Conservation (phyloP, 2,888 invertebrate genomes). For the Malachius bipustulatus region DNA sequence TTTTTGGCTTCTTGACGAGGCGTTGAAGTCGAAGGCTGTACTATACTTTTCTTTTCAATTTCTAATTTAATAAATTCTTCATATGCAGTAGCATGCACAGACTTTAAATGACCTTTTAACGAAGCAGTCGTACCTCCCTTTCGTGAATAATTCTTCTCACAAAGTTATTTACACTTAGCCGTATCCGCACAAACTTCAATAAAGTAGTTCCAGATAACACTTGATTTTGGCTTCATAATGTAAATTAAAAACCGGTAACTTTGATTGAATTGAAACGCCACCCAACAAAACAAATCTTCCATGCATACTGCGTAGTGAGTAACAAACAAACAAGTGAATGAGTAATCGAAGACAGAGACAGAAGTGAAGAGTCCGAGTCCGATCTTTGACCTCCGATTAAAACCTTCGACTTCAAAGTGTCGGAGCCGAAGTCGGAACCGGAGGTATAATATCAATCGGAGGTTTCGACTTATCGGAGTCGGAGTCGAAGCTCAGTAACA, state of each 20-base stretch:
- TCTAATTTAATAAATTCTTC: conserved; percentile 4
- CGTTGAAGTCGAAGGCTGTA: conserved; percentile 4
- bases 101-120: conserved; percentile 8
- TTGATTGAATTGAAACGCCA: conserved; percentile 2
- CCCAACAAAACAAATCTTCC: background rate
- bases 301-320: too few species aligned
- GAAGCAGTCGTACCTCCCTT: conserved; percentile 7
- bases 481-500: conserved; percentile 7
- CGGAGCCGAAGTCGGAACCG: conserved; percentile 8
- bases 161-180: conserved; percentile 8
- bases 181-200: conserved; percentile 5
- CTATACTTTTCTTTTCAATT: conserved; percentile 3
- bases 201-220: conserved; percentile 6
- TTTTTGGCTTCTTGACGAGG: too few species aligned
- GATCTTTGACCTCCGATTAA: conserved; percentile 7
- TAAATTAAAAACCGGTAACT: conserved; percentile 2
- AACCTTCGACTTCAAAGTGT: conserved; percentile 6
- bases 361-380: background rate
- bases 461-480: conserved; percentile 7
- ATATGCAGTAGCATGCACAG: conserved; percentile 6
- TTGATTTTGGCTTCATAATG: conserved; percentile 5
- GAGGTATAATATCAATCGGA: conserved; percentile 4
- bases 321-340: conserved; percentile 4
- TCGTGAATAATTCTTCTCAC: conserved; percentile 5
- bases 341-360: conserved; percentile 1